phyloP scores from a whole-genome alignment of 2,888 invertebrate species.

The Muschampia plurimacula region DNA sequence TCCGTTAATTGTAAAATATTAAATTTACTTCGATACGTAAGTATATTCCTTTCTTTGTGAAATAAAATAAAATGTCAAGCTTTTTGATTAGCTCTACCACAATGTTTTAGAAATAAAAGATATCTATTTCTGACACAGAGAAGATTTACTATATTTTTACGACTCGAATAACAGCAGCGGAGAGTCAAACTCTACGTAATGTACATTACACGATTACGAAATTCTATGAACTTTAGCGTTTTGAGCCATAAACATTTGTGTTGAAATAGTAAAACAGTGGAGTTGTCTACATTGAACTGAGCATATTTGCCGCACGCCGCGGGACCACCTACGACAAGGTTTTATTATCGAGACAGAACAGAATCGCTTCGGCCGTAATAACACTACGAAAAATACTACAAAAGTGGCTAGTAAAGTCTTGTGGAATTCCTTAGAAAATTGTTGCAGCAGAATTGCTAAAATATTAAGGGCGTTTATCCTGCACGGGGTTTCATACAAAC shows the following conservation, averaged over 20 bases:
- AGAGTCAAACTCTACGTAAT: constrained; percentile 25
- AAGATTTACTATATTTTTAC: constrained; percentile 26
- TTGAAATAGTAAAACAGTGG: constrained; percentile 72
- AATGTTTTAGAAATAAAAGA: background rate
- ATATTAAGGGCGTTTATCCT: too few relatives aligned
- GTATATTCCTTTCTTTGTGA: background rate
- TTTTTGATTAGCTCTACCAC: background rate
- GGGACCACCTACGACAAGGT: constrained; percentile 71
- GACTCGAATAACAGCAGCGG: constrained; percentile 30
- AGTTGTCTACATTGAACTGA: constrained; percentile 74
- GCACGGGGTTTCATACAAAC: too few relatives aligned
- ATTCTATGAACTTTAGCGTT: constrained; percentile 37
- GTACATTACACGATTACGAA: constrained; percentile 25
- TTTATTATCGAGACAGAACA: constrained; percentile 65
- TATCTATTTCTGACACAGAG: constrained; percentile 12
- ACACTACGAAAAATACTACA: constrained; percentile 58
- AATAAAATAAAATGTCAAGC: background rate
- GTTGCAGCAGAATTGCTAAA: too few relatives aligned
- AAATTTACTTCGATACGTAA: too few relatives aligned
- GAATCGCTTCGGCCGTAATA: constrained; percentile 53
- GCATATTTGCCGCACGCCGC: constrained; percentile 67
- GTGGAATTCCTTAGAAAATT: background rate
- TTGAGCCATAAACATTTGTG: constrained; percentile 46
- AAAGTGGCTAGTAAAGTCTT: constrained; percentile 11
- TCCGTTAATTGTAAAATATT: too few relatives aligned